These are phyloP conservation scores for Petaurus breviceps DNA, from an alignment of 2,113 vertebrate genomes.

Conservation along the genomic window DNA sequence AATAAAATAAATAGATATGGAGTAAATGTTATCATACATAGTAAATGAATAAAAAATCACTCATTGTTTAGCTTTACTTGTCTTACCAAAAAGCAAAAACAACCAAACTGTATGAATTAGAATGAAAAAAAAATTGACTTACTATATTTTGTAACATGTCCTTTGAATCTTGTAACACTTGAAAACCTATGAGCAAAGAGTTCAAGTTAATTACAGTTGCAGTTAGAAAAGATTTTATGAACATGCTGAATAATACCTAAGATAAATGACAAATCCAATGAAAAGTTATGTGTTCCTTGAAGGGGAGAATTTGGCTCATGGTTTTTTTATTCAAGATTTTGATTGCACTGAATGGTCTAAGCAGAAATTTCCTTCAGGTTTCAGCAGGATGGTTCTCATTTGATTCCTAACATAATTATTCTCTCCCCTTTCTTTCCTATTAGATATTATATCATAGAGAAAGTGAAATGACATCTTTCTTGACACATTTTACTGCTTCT, in stretches of 20 bases:
- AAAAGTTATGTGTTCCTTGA: background rate
- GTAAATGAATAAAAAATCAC: background rate
- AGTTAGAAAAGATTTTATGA: background rate
- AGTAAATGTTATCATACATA: background rate
- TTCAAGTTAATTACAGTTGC: background rate
- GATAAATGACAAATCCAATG: slow-evolving; percentile 1
- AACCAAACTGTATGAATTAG: background rate
- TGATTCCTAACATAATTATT: slow-evolving; percentile 70
- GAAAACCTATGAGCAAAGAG: background rate
- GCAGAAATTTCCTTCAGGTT: slow-evolving; percentile 53
- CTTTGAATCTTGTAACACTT: background rate
- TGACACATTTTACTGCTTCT: slow-evolving; percentile 53
- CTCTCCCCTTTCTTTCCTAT: slow-evolving; percentile 60
- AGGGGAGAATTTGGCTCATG: slow-evolving; percentile 27
- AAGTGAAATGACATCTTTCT: slow-evolving; percentile 55
- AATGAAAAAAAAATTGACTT: background rate
- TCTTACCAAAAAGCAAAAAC: background rate
- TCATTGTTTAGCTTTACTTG: background rate
- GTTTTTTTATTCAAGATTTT: slow-evolving; percentile 55
- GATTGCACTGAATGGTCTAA: slow-evolving; percentile 62
- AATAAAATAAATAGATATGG: background rate
- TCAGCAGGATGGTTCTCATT: slow-evolving; percentile 48
- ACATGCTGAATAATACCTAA: background rate
- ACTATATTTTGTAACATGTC: background rate
- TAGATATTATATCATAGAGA: slow-evolving; percentile 58